Evolutionary conservation across 2,888 invertebrate genomes (phyloP).

Genomic region (Sinotaia quadrata): DNA sequence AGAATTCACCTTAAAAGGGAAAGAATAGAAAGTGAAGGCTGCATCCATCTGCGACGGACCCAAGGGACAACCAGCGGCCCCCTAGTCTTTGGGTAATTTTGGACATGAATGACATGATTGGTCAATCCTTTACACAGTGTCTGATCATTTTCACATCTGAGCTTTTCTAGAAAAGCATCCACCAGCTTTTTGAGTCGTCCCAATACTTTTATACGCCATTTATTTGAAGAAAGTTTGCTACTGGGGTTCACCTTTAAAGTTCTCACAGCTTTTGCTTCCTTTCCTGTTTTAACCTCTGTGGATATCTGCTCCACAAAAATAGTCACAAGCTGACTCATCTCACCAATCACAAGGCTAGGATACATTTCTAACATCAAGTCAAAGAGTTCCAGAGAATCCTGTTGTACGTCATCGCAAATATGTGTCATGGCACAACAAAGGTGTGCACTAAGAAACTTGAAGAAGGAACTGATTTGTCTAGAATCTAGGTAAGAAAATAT

Average conservation of each 20-base stretch:
- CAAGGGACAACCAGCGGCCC: neutral
- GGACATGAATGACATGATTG: neutral
- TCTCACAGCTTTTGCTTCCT: neutral
- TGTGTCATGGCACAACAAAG: slow-evolving; percentile 92
- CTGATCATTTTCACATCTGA: neutral
- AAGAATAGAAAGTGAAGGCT: neutral
- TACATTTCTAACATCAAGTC: slow-evolving; percentile 83
- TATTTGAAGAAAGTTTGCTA: neutral
- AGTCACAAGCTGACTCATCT: slow-evolving; percentile 82
- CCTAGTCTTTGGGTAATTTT: neutral
- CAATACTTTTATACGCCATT: slow-evolving; percentile 2
- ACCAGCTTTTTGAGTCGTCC: slow-evolving; percentile 3
- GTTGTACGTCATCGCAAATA: slow-evolving; percentile 84
- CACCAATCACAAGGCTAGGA: slow-evolving; percentile 72
- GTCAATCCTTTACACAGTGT: no score
- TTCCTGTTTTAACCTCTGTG: neutral
- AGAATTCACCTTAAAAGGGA: neutral
- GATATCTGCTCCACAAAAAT: slow-evolving; percentile 91
- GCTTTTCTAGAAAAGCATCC: neutral
- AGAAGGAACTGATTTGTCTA: slow-evolving; percentile 74
- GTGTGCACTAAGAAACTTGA: slow-evolving; percentile 84
- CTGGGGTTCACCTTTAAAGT: slow-evolving; percentile 5
- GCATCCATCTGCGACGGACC: neutral
- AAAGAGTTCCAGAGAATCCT: slow-evolving; percentile 85
- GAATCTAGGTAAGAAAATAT: slow-evolving; percentile 37